Conservation (phyloP, 1,140 invertebrate species). For the Camponotus vicinus region DNA sequence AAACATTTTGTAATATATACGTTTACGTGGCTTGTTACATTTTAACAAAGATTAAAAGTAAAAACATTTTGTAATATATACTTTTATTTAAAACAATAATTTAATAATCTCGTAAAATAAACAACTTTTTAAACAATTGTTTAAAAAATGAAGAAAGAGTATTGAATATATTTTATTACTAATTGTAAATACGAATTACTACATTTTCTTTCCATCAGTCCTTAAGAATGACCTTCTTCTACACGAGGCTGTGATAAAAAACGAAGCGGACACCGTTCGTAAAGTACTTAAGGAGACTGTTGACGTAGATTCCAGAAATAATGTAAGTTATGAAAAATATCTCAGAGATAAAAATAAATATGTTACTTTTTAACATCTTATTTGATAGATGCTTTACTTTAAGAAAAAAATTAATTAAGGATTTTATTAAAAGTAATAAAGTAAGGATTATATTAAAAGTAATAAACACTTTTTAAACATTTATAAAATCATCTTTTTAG, state of each 20-base stretch:
- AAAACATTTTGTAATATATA: not conserved
- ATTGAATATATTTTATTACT: not conserved
- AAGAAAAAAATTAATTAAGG: not conserved
- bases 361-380: not conserved
- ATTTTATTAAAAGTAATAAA: too few relatives aligned
- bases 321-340: conserved; percentile 86
- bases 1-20: not conserved
- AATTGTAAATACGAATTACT: not conserved
- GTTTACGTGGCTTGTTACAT: not conserved
- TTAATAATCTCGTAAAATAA: not conserved
- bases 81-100: not conserved
- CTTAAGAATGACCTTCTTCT: conserved; percentile 90
- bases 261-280: conserved; percentile 89
- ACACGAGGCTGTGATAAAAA: conserved; percentile 92
- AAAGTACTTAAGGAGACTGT: conserved; percentile 89
- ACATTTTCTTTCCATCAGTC: conserved; percentile 64
- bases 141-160: not conserved
- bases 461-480: not conserved
- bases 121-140: not conserved
- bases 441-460: not conserved
- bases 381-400: not conserved
- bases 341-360: not conserved
- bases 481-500: conserved; percentile 81
- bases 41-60: not conserved
- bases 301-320: conserved; percentile 91